phyloP scores from a whole-genome alignment of 2,888 invertebrate species.

The Diaperis boleti region DNA sequence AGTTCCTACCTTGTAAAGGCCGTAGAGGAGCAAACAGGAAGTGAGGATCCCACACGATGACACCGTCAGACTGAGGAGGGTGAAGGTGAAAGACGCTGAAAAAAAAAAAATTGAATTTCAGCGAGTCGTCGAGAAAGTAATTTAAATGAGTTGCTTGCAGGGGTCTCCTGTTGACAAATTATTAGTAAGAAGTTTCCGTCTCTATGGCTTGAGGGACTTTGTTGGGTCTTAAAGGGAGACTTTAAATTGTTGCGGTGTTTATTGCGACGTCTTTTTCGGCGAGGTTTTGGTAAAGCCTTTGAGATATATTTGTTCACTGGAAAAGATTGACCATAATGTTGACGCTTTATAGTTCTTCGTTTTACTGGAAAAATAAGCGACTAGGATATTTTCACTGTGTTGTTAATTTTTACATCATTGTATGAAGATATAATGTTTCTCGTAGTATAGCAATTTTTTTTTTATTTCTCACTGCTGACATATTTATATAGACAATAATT shows the following conservation, averaged over 20 bases:
- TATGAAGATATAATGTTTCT: too few relatives aligned
- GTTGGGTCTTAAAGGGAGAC: slow-evolving; percentile 8
- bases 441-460: too few relatives aligned
- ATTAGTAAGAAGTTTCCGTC: slow-evolving; percentile 22
- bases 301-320: too few relatives aligned
- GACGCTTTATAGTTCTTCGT: too few relatives aligned
- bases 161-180: slow-evolving; percentile 9
- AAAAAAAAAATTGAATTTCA: slow-evolving; percentile 52
- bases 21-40: slow-evolving; percentile 75
- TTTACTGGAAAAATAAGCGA: too few relatives aligned
- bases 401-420: too few relatives aligned
- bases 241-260: neutral
- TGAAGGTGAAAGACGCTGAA: slow-evolving; percentile 81
- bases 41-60: slow-evolving; percentile 77
- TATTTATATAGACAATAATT: too few relatives aligned
- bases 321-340: neutral
- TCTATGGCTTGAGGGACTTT: slow-evolving; percentile 5
- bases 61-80: slow-evolving; percentile 75
- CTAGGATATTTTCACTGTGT: too few relatives aligned
- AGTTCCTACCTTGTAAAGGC: slow-evolving; percentile 76
- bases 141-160: neutral
- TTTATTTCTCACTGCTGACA: too few relatives aligned
- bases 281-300: neutral
- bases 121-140: neutral
- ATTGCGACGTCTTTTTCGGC: neutral